A percentile compares a stretch with the other conserved stretches of the same genome.
Evolutionary conservation across 2,113 vertebrate genomes (phyloP).

Genomic region (Catharus minimus): DNA sequence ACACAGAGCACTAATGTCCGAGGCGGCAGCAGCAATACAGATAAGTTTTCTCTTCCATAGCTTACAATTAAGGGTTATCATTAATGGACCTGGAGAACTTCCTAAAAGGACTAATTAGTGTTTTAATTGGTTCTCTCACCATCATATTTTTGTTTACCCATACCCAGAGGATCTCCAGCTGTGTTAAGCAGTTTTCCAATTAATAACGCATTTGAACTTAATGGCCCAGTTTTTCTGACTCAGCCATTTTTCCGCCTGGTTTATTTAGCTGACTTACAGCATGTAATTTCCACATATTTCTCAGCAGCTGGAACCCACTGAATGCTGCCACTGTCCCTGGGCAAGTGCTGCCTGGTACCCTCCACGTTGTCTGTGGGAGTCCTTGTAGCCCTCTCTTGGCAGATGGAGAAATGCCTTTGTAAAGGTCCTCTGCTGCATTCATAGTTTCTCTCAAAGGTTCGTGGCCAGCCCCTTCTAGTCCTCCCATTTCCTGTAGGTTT

Average conservation of each 20-base stretch:
- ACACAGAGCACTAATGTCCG: not conserved
- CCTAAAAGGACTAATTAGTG: not conserved
- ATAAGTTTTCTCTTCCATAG: not conserved
- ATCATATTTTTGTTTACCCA: slow-evolving; percentile 8
- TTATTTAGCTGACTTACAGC: slow-evolving; percentile 35
- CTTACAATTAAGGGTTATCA: not conserved
- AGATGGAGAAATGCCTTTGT: not conserved
- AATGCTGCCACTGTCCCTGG: slow-evolving; percentile 42
- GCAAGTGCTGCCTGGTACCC: not conserved
- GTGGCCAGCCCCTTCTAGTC: not conserved
- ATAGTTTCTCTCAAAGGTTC: not conserved
- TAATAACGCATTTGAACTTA: slow-evolving; percentile 8
- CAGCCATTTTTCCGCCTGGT: slow-evolving; percentile 29
- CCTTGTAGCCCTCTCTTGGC: not conserved
- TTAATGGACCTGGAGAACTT: not conserved
- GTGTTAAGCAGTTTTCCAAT: slow-evolving; percentile 31
- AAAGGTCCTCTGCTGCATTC: not conserved
- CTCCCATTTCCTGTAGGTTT: not conserved
- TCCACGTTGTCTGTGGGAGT: not conserved
- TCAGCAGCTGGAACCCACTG: slow-evolving; percentile 27
- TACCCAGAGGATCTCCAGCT: slow-evolving; percentile 20
- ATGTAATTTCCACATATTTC: slow-evolving; percentile 30
- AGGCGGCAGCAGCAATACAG: not conserved
- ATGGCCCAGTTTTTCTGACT: slow-evolving; percentile 15
- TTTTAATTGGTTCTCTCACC: slow-evolving; percentile 11